Base-by-base conservation (phyloP, 1,140 invertebrate genomes). In the Thaumetopoea pityocampa region DNA sequence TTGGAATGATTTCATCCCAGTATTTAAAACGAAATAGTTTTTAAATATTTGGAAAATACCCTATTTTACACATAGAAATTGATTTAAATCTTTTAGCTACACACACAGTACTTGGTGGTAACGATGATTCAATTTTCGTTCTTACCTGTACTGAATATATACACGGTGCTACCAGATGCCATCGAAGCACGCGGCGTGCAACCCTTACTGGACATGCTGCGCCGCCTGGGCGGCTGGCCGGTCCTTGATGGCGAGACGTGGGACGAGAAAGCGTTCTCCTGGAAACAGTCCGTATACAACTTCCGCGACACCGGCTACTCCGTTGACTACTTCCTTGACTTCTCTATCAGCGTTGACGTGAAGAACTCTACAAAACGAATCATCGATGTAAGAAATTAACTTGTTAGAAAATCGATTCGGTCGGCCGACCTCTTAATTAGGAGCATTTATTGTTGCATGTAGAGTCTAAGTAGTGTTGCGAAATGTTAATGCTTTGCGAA, bases 321-420 rank as follows among this genome's bases (percentile, higher is more conserved):
- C 3, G 92, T 95, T 22, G 94, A 97, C 73, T 96, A 97, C 66
- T 92, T 97, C 64, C 88, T 98, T n/a, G 94, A 97, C 62, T 95
- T 98, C 54, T 95, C 93, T 18, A 92, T 98, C 35, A 90, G 91
- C 2, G 92, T 94, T 4, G 95, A 98, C 82, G 88, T 96, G n/a
- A 96, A 95, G 72, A 97, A 98, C 73, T 95, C 93, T 12, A 94
- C 93, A 0, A 89, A 88, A 45, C 87, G 95, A 32, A 88, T 95
- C 16, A 95, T 97, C 57, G 94, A 96, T 86, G 94, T 96, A 88
- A 89, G 93, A 88, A 44, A 23, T 4, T 9, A 34, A 6, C n/a
- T 17, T 10, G 5, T 15, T 19, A 38, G 8, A 8, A 5, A 5
- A 22, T 14, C 16, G 30, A 32, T 34, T 11, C 19, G 30, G 55